A percentile compares a stretch with the other conserved stretches of the same genome.
Evolutionary conservation across 2,888 invertebrate genomes (phyloP).

Genomic region (Morpho deidamia): DNA sequence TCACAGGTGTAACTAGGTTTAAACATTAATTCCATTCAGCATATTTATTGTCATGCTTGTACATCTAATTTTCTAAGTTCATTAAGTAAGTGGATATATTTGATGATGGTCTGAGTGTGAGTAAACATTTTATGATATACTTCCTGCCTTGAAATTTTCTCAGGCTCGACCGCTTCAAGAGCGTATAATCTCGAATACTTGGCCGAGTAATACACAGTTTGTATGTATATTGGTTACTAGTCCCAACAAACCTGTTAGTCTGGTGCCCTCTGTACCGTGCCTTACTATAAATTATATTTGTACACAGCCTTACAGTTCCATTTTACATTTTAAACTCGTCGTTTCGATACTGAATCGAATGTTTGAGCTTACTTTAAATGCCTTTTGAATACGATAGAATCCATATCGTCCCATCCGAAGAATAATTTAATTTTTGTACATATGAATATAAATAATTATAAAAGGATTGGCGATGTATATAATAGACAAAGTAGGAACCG

Average conservation of each 20-base stretch:
- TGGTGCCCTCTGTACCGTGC: constrained; percentile 68
- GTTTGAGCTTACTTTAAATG: constrained; percentile 10
- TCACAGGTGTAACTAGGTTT: too few species aligned
- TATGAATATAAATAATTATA: too few species aligned
- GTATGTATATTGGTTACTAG: constrained; percentile 74
- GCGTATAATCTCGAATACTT: constrained; percentile 59
- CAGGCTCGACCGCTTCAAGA: constrained; percentile 46
- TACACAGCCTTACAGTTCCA: constrained; percentile 59
- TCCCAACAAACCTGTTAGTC: constrained; percentile 62
- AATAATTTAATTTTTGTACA: too few species aligned
- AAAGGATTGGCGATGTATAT: too few species aligned
- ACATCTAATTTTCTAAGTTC: background rate
- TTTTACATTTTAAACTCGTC: constrained; percentile 54
- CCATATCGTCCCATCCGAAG: background rate
- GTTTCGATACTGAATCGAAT: constrained; percentile 34
- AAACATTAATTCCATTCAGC: too few species aligned
- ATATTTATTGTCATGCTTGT: too few species aligned
- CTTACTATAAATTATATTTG: constrained; percentile 48
- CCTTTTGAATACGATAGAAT: constrained; percentile 4
- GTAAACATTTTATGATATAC: constrained; percentile 38
- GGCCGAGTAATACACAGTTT: constrained; percentile 58
- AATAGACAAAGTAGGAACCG: too few species aligned
- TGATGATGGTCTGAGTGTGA: constrained; percentile 7
- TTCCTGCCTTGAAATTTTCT: constrained; percentile 66
- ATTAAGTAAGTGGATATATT: constrained; percentile 8